Evolutionary conservation across 1,140 invertebrate genomes (phyloP), one percentile per base, ranked within the genome.

Genomic region (Eriocheir sinensis): DNA sequence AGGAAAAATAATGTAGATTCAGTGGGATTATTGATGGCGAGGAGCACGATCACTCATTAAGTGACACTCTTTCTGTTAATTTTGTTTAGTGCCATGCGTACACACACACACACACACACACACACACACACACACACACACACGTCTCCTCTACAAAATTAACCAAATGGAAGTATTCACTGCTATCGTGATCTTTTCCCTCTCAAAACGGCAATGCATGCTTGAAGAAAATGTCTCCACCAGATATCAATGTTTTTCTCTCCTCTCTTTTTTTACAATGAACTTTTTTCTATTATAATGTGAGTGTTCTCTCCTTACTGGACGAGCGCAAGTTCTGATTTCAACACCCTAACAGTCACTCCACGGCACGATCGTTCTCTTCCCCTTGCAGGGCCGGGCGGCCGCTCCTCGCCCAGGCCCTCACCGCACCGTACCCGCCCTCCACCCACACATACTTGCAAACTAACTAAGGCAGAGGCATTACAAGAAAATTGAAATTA

Each of bases 51-150:
- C n/a, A n/a, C n/a, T n/a, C n/a, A n/a, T n/a, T n/a, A n/a, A n/a
- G n/a, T n/a, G n/a, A n/a, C n/a, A n/a, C n/a, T n/a, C n/a, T n/a
- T n/a, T n/a, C n/a, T n/a, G n/a, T n/a, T n/a, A n/a, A n/a, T n/a
- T n/a, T n/a, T n/a, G n/a, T n/a, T n/a, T n/a, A n/a, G n/a, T n/a
- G n/a, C n/a, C n/a, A n/a, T n/a, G n/a, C 60, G n/a, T n/a, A 72
- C 60, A 72, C 60, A 72, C 60, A 72, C 60, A 72, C 60, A 72
- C 60, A 27, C 60, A n/a, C n/a, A 72, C 60, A 72, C 60, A 72
- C 60, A 72, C 60, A 72, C 60, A 72, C 60, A 72, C 60, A 72
- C 60, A 72, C 8, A 60, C 53, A 72, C 60, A 72, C 60, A 72
- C 60, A 72, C 60, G 27, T 72, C n/a, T 21, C 44, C 4, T 48